phyloP scores from a whole-genome alignment of 2,888 invertebrate species.

The Druceiella hillmani region DNA sequence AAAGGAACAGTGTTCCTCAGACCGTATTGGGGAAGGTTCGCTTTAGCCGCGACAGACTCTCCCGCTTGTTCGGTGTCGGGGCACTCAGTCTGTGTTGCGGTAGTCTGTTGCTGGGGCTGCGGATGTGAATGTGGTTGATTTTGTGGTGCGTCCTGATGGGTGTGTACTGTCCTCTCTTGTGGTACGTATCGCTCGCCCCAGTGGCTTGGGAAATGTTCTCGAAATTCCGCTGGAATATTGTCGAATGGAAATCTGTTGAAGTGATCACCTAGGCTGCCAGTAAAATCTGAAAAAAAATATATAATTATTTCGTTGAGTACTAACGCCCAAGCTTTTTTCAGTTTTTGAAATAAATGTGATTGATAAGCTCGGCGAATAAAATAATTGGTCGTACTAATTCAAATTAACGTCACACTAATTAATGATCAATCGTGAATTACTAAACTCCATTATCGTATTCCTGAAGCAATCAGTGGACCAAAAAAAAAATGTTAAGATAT shows the following conservation, averaged over 20 bases:
- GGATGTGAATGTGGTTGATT: slow-evolving; percentile 24
- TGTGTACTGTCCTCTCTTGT: slow-evolving; percentile 24
- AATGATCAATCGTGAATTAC: no score
- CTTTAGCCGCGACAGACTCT: slow-evolving; percentile 25
- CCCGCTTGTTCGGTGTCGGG: slow-evolving; percentile 26
- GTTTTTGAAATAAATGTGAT: no score
- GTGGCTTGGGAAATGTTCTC: slow-evolving; percentile 44
- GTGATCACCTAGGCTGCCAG: slow-evolving; percentile 40
- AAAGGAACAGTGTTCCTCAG: slow-evolving; percentile 75
- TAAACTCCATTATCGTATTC: no score
- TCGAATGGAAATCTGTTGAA: slow-evolving; percentile 52
- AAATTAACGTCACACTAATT: no score
- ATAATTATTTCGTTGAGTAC: no score
- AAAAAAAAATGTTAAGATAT: no score
- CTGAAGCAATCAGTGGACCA: no score
- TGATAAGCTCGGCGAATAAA: no score
- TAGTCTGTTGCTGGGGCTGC: slow-evolving; percentile 29
- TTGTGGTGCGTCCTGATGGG: slow-evolving; percentile 31
- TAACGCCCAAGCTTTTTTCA: no score
- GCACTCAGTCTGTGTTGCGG: slow-evolving; percentile 29
- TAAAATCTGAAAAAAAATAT: slow-evolving; percentile 43
- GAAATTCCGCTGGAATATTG: slow-evolving; percentile 48
- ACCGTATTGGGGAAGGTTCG: slow-evolving; percentile 58
- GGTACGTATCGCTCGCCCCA: slow-evolving; percentile 41
- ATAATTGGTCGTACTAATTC: no score